Conservation (phyloP, 2,797 vertebrate species). For the Xenentodon cancila region DNA sequence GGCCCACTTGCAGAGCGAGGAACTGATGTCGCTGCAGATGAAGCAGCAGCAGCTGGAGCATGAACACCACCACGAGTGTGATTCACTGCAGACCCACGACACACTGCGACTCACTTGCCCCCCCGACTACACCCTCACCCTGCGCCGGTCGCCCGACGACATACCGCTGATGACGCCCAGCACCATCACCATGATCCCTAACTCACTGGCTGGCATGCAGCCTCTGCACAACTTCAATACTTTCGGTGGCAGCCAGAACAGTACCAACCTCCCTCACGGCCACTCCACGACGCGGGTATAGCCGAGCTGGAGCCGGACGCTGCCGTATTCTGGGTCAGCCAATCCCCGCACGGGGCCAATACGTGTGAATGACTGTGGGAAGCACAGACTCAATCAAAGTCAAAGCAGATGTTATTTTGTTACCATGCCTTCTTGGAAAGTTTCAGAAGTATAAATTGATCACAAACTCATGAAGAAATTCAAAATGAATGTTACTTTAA, state of each 20-base stretch:
- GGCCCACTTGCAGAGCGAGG: slow-evolving; percentile 90
- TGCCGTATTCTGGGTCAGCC: slow-evolving; percentile 15
- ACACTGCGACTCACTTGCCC: slow-evolving; percentile 90
- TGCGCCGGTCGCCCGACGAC: slow-evolving; percentile 93
- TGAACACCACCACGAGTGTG: slow-evolving; percentile 89
- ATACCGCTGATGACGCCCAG: slow-evolving; percentile 94
- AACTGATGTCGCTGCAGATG: slow-evolving; percentile 94
- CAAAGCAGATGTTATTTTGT: slow-evolving; percentile 83
- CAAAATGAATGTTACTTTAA: slow-evolving; percentile 82
- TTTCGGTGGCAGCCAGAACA: slow-evolving; percentile 94
- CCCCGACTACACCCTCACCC: slow-evolving; percentile 93
- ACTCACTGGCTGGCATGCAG: slow-evolving; percentile 91
- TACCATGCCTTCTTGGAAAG: slow-evolving; percentile 81
- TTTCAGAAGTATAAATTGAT: slow-evolving; percentile 64
- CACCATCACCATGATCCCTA: slow-evolving; percentile 98
- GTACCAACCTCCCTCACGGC: slow-evolving; percentile 93
- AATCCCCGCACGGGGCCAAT: slow-evolving; percentile 25
- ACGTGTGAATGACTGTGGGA: slow-evolving; percentile 42
- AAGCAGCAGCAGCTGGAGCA: slow-evolving; percentile 89
- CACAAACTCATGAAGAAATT: slow-evolving; percentile 80
- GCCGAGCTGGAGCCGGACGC: slow-evolving; percentile 62
- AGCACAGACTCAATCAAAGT: slow-evolving; percentile 63
- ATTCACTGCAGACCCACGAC: slow-evolving; percentile 88
- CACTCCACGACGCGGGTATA: slow-evolving; percentile 98
- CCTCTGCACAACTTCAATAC: slow-evolving; percentile 96